phyloP scores from a whole-genome alignment of 2,888 invertebrate genomes.

The Cheilosia urbana region DNA sequence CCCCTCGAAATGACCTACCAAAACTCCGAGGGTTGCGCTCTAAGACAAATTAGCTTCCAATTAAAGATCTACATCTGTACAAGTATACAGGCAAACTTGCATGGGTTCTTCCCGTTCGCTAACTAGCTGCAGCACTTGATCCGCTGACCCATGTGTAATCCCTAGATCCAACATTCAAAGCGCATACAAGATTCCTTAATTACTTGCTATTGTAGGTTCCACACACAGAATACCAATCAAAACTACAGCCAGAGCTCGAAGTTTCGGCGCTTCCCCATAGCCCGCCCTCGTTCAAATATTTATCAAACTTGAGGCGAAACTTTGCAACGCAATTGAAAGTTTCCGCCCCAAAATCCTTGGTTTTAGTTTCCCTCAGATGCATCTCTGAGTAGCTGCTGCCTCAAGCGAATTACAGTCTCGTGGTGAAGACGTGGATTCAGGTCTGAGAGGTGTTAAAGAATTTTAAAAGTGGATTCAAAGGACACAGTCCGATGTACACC shows the following conservation, averaged over 20 bases:
- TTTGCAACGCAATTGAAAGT: constrained; percentile 44
- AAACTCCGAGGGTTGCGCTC: no score
- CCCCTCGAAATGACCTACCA: no score
- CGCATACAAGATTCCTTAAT: constrained; percentile 49
- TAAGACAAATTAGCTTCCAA: no score
- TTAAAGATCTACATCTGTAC: not conserved
- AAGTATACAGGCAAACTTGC: not conserved
- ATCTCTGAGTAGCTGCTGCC: not conserved
- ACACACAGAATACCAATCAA: constrained; percentile 50
- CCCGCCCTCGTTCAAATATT: constrained; percentile 54
- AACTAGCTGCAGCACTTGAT: not conserved
- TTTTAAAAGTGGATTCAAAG: not conserved
- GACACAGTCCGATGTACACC: not conserved
- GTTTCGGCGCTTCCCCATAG: not conserved
- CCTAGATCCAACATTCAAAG: constrained; percentile 25
- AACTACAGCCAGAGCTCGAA: constrained; percentile 20
- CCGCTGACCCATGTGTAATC: not conserved
- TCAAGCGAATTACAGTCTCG: not conserved
- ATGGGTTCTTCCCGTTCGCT: not conserved
- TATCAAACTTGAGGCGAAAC: constrained; percentile 53
- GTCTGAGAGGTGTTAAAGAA: not conserved
- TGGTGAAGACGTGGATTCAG: not conserved
- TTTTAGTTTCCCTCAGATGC: constrained; percentile 1
- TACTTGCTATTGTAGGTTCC: constrained; percentile 22
- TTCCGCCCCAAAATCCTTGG: constrained; percentile 11